A percentile compares a stretch with the other conserved stretches of the same genome.
Conservation (phyloP, 2,888 invertebrate species). For the Cryptus armator region DNA sequence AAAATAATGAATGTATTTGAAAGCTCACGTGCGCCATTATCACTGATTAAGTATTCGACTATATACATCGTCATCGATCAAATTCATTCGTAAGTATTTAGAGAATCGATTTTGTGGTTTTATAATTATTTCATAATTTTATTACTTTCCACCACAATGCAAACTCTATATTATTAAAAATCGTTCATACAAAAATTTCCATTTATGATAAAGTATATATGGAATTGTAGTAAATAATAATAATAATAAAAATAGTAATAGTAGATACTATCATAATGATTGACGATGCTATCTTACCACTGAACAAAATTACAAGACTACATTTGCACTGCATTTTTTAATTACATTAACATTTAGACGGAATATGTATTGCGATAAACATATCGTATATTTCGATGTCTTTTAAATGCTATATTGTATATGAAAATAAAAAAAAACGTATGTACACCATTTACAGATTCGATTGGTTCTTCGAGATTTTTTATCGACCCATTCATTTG, state of each 20-base stretch:
- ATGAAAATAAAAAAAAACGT: conserved; percentile 63
- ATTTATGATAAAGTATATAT: conserved; percentile 36
- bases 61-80: conserved; percentile 27
- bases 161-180: conserved; percentile 5
- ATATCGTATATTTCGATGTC: conserved; percentile 62
- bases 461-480: not conserved
- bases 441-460: conserved; percentile 52
- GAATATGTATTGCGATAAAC: conserved; percentile 46
- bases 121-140: not conserved
- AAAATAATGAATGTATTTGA: conserved; percentile 56
- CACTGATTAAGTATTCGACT: conserved; percentile 57
- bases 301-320: conserved; percentile 61
- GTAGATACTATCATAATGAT: conserved; percentile 26
- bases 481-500: not conserved
- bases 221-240: conserved; percentile 17
- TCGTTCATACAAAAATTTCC: conserved; percentile 34
- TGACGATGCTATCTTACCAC: conserved; percentile 59
- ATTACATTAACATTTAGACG: conserved; percentile 51
- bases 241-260: conserved; percentile 5
- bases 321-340: conserved; percentile 61
- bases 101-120: not conserved
- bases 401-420: conserved; percentile 63
- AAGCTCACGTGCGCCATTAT: conserved; percentile 56
- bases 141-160: conserved; percentile 1
- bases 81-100: conserved; percentile 28